Evolutionary conservation across 2,797 vertebrate genomes (phyloP).

Genomic region (Lerista edwardsae): DNA sequence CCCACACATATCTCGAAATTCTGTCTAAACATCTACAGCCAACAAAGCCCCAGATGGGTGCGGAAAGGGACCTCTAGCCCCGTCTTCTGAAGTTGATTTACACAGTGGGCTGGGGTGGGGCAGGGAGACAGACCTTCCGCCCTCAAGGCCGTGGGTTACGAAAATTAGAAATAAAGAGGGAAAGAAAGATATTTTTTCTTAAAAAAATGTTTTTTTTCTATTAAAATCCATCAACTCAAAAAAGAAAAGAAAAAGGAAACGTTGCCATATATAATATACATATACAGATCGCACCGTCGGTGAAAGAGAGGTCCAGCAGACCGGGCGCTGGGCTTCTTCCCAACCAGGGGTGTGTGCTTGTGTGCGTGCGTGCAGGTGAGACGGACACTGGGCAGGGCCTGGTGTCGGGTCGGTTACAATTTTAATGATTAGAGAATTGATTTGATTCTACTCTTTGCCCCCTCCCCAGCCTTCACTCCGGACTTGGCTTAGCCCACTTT

Average conservation of each 20-base stretch:
- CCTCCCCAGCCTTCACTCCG: conserved; percentile 47
- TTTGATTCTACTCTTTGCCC: conserved; percentile 25
- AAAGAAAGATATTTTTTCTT: conserved; percentile 59
- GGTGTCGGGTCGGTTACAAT: conserved; percentile 13
- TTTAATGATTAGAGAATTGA: conserved; percentile 19
- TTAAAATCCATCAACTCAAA: conserved; percentile 70
- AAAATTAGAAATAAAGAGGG: conserved; percentile 63
- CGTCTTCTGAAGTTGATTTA: not conserved
- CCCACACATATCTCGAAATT: not conserved
- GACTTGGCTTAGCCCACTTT: conserved; percentile 88
- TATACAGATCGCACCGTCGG: conserved; percentile 87
- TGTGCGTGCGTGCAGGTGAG: not conserved
- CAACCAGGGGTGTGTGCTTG: not conserved
- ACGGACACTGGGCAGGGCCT: conserved; percentile 16
- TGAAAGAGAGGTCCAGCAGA: conserved; percentile 39
- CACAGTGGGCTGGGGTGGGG: not conserved
- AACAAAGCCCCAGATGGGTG: not conserved
- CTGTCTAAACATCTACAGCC: not conserved
- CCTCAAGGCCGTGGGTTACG: conserved; percentile 28
- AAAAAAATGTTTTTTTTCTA: conserved; percentile 31
- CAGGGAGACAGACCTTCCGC: not conserved
- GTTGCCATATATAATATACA: conserved; percentile 62
- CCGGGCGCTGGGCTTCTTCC: not conserved
- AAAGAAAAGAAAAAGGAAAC: conserved; percentile 72
- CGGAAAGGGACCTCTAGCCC: not conserved